Evolutionary conservation across 2,888 invertebrate genomes (phyloP).

Genomic region (Trilocha varians): DNA sequence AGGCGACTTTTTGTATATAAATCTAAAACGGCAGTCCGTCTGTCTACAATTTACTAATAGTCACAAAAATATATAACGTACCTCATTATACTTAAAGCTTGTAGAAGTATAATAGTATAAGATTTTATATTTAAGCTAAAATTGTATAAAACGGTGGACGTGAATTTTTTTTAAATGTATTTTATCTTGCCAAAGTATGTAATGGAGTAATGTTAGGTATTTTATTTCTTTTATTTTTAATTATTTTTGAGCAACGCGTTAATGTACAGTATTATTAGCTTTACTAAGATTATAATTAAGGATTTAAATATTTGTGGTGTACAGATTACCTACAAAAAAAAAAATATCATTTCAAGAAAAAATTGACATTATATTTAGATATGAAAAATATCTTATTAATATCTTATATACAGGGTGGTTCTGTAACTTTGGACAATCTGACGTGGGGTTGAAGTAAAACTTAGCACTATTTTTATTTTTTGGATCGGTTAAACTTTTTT

Average conservation of each 20-base stretch:
- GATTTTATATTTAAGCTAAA: slow-evolving; percentile 16
- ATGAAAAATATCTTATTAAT: no score
- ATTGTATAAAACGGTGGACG: slow-evolving; percentile 24
- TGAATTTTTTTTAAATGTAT: slow-evolving; percentile 14
- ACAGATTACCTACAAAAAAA: slow-evolving; percentile 11
- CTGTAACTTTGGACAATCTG: no score
- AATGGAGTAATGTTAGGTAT: slow-evolving; percentile 20
- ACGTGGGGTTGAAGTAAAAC: no score
- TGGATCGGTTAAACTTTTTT: no score
- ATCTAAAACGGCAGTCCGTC: no score
- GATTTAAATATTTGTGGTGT: slow-evolving; percentile 27
- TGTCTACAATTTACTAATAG: slow-evolving; percentile 44
- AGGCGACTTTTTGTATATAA: no score
- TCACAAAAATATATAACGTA: slow-evolving; percentile 69
- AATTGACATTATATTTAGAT: slow-evolving; percentile 4
- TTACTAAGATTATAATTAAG: slow-evolving; percentile 52
- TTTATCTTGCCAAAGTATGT: slow-evolving; percentile 63
- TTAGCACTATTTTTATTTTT: no score
- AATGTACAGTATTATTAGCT: slow-evolving; percentile 73
- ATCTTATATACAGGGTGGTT: no score
- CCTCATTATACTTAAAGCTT: slow-evolving; percentile 50
- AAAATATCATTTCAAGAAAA: slow-evolving; percentile 16
- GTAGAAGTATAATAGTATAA: no score
- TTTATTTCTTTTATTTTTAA: slow-evolving; percentile 23
- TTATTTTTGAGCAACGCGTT: slow-evolving; percentile 31